phyloP scores from a whole-genome alignment of 2,797 vertebrate genomes.

The Lycodopsis pacificus region DNA sequence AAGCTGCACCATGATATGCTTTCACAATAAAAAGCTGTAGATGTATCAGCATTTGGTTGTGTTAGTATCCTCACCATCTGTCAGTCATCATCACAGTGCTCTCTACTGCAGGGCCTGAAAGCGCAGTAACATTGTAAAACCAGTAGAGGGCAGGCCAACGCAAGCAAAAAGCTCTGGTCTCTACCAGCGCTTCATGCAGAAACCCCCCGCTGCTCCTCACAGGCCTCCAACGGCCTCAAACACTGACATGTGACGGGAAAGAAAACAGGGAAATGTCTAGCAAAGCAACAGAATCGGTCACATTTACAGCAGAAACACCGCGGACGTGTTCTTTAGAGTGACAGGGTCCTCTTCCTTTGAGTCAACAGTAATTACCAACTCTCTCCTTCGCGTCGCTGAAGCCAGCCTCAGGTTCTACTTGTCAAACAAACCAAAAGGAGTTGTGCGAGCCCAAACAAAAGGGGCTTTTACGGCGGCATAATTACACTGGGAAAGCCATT shows the following conservation, averaged over 20 bases:
- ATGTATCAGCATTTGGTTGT: neutral
- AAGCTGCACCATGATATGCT: neutral
- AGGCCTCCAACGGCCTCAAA: neutral
- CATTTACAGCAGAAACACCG: neutral
- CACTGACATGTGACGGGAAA: neutral
- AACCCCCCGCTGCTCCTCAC: neutral
- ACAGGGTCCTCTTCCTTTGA: constrained; percentile 75
- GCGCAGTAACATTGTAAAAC: constrained; percentile 39
- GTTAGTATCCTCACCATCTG: neutral
- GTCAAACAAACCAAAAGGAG: constrained; percentile 82
- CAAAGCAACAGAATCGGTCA: neutral
- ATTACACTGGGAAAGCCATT: constrained; percentile 89
- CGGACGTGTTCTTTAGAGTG: neutral
- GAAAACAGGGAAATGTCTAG: neutral
- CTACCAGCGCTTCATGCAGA: neutral
- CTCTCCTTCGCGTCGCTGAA: constrained; percentile 81
- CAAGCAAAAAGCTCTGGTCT: constrained; percentile 26
- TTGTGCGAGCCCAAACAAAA: constrained; percentile 85
- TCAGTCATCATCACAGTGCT: too few relatives aligned
- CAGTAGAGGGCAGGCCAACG: constrained; percentile 78
- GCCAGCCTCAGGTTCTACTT: constrained; percentile 85
- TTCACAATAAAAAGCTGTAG: neutral
- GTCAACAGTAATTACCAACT: constrained; percentile 85
- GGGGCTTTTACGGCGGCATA: constrained; percentile 86
- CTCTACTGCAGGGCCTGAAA: neutral